phyloP scores from a whole-genome alignment of 1,140 invertebrate species.

The Drosophila nebulosa region DNA sequence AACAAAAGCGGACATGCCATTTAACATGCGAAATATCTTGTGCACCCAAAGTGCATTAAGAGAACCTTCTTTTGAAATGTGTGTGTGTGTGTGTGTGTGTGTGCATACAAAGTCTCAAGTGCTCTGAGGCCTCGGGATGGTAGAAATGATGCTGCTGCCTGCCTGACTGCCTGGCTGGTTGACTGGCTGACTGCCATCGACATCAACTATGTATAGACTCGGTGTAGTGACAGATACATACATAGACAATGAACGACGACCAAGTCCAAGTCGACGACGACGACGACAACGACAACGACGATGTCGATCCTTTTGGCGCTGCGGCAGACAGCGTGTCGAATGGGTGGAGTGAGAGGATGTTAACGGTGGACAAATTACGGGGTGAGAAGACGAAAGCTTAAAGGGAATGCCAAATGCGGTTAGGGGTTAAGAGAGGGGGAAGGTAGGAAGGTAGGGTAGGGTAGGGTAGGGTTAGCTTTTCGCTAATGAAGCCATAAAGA shows the following conservation, averaged over 20 bases:
- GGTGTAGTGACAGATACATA: constrained; percentile 48
- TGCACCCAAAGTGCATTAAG: constrained; percentile 50
- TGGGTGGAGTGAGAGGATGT: constrained; percentile 27
- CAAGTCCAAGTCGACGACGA: constrained; percentile 21
- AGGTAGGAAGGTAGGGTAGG: constrained; percentile 15
- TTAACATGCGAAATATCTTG: constrained; percentile 20
- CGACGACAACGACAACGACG: constrained; percentile 47
- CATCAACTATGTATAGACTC: constrained; percentile 24
- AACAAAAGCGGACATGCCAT: constrained; percentile 2
- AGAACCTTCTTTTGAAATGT: constrained; percentile 50
- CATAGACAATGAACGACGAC: constrained; percentile 38
- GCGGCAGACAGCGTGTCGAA: constrained; percentile 73
- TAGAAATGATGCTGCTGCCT: constrained; percentile 27
- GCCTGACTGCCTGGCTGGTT: background rate
- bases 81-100: constrained; percentile 49
- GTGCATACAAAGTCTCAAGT: constrained; percentile 66
- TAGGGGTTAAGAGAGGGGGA: background rate
- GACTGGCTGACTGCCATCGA: background rate
- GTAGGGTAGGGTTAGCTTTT: constrained; percentile 25
- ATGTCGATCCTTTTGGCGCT: constrained; percentile 65
- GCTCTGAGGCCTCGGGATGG: constrained; percentile 35
- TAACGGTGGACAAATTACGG: constrained; percentile 7
- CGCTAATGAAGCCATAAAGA: constrained; percentile 80
- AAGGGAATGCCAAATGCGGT: background rate
- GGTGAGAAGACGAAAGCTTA: background rate